These are phyloP conservation scores for Calephelis perditalis DNA, from an alignment of 2,888 invertebrate genomes.

Conservation along the genomic window DNA sequence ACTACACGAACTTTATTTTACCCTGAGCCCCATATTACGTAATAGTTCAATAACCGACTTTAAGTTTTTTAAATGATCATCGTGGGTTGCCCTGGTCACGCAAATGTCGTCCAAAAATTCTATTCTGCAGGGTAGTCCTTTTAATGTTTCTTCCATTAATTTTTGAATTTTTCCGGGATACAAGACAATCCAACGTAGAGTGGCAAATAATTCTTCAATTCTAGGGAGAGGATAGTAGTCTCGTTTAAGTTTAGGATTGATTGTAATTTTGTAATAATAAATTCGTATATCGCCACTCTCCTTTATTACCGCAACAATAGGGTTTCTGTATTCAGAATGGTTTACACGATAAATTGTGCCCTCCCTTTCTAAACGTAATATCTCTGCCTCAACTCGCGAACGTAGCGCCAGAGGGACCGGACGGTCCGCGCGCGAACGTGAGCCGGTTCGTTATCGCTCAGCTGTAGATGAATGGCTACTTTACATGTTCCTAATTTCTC, in stretches of 20 bases:
- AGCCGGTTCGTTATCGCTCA: too few species aligned
- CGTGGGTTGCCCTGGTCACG: conserved; percentile 23
- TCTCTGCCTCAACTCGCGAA: not conserved
- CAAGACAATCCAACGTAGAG: conserved; percentile 29
- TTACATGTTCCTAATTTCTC: too few species aligned
- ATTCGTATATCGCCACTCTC: not conserved
- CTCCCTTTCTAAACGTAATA: not conserved
- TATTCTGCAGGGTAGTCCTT: conserved; percentile 20
- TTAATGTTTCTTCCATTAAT: conserved; percentile 26
- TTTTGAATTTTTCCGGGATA: conserved; percentile 32
- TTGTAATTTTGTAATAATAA: not conserved
- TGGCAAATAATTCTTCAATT: conserved; percentile 25
- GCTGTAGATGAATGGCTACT: too few species aligned
- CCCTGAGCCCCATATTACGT: conserved; percentile 21
- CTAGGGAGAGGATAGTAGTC: not conserved
- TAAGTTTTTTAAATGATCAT: conserved; percentile 21
- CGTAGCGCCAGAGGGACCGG: not conserved
- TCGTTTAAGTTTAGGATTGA: not conserved
- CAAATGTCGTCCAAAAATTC: conserved; percentile 29
- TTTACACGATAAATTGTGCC: not conserved
- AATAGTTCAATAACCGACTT: conserved; percentile 23
- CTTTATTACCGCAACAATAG: not conserved
- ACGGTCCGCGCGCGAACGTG: too few species aligned
- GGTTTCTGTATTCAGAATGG: not conserved
- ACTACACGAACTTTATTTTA: conserved; percentile 29